phyloP scores from a whole-genome alignment of 2,888 invertebrate species.

The Cataglyphis altisquamis region DNA sequence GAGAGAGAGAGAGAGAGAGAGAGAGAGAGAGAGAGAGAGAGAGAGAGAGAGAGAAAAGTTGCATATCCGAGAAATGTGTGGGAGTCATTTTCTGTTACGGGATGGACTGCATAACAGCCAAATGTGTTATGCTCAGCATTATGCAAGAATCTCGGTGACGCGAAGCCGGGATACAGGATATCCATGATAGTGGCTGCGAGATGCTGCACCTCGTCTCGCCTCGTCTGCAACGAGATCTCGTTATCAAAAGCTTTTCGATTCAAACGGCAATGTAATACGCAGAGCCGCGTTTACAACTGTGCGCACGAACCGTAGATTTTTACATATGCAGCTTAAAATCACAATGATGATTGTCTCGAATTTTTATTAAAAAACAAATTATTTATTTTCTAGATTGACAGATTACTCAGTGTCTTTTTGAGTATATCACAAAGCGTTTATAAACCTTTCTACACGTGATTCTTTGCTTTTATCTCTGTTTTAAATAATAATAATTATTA shows the following conservation, averaged over 20 bases:
- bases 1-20: neutral
- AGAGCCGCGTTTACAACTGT: neutral
- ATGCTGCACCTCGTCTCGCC: conserved; percentile 12
- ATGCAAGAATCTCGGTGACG: conserved; percentile 51
- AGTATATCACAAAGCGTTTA: neutral
- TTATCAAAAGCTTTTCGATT: conserved; percentile 26
- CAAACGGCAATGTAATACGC: neutral
- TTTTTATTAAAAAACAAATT: neutral
- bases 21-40: neutral
- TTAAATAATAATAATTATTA: neutral
- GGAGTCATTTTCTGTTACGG: conserved; percentile 45
- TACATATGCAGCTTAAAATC: neutral
- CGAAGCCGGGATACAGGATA: conserved; percentile 22
- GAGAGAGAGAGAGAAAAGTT: conserved; percentile 2
- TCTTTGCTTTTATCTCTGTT: neutral
- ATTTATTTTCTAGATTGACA: neutral
- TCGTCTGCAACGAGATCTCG: conserved; percentile 18
- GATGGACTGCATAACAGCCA: conserved; percentile 54
- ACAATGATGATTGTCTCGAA: neutral
- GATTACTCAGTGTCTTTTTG: neutral
- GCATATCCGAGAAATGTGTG: conserved; percentile 37
- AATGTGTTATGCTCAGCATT: conserved; percentile 45
- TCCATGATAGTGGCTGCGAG: conserved; percentile 34
- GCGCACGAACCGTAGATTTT: neutral
- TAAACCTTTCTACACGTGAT: neutral